Percentiles rank a stretch among this genome's conserved stretches.
phyloP scores from a whole-genome alignment of 53 echinoderm and acorn worm species.

The Crossaster papposus region DNA sequence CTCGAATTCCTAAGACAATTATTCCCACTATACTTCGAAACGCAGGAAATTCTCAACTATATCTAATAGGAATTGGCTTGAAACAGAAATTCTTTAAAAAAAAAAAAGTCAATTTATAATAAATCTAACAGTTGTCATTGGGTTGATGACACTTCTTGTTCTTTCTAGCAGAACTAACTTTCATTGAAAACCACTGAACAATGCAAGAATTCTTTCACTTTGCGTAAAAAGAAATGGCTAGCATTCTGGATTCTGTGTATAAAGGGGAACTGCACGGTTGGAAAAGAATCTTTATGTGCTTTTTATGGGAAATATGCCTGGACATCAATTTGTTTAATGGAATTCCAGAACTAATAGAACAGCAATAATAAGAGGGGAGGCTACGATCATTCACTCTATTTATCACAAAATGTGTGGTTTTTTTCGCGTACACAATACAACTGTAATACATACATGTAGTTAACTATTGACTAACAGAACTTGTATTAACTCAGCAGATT shows the following conservation, averaged over 20 bases:
- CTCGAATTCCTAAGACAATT: too few species aligned
- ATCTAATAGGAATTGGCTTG: not conserved
- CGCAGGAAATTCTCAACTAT: too few species aligned
- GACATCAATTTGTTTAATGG: not conserved
- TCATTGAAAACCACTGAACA: not conserved
- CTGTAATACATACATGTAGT: not conserved
- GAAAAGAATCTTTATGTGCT: not conserved
- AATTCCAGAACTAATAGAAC: not conserved
- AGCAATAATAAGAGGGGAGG: not conserved
- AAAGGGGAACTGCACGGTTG: not conserved
- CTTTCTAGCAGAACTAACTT: not conserved
- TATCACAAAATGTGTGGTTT: not conserved
- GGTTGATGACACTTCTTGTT: too few species aligned
- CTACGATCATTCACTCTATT: not conserved
- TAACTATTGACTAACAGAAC: not conserved
- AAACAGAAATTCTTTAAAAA: too few species aligned
- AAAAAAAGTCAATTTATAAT: too few species aligned
- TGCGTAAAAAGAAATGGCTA: conserved; percentile 27
- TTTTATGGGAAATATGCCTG: not conserved
- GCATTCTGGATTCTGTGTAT: not conserved
- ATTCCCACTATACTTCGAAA: too few species aligned
- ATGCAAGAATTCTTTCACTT: not conserved
- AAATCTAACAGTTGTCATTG: too few species aligned
- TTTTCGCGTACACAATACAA: not conserved
- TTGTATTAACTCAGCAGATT: too few species aligned